Conservation (phyloP, 2,888 invertebrate genomes). For the Steinernema carpocapsae region DNA sequence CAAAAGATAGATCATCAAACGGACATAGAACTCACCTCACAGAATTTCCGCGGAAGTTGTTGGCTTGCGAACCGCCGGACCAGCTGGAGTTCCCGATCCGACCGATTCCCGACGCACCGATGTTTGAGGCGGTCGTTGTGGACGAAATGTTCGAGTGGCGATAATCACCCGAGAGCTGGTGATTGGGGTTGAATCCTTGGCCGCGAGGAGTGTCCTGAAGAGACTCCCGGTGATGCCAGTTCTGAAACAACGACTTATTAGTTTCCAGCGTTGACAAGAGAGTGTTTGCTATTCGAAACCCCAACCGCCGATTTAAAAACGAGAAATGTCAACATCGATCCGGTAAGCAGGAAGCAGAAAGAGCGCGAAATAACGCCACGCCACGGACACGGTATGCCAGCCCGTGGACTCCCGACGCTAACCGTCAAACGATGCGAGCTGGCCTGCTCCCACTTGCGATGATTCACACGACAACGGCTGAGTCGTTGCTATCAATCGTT, state of each 20-base stretch:
- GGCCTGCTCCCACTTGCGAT: constrained; percentile 14
- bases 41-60: background rate
- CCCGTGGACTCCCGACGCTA: background rate
- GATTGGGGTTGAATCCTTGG: background rate
- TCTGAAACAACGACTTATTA: background rate
- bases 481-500: constrained; percentile 6
- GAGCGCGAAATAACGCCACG: constrained; percentile 9
- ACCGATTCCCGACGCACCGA: constrained; percentile 26
- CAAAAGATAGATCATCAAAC: background rate
- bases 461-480: constrained; percentile 8
- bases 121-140: constrained; percentile 16
- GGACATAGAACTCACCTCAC: background rate
- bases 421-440: constrained; percentile 6
- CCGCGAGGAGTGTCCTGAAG: background rate
- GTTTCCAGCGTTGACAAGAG: too few relatives aligned
- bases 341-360: background rate
- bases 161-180: constrained; percentile 26
- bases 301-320: too few relatives aligned
- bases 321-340: background rate
- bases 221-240: background rate
- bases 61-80: constrained; percentile 6
- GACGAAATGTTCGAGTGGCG: constrained; percentile 29
- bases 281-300: too few relatives aligned
- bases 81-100: constrained; percentile 19
- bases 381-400: background rate